Evolutionary conservation across 2,888 invertebrate species (phyloP).

Genomic region (Pristionchus arcanus): DNA sequence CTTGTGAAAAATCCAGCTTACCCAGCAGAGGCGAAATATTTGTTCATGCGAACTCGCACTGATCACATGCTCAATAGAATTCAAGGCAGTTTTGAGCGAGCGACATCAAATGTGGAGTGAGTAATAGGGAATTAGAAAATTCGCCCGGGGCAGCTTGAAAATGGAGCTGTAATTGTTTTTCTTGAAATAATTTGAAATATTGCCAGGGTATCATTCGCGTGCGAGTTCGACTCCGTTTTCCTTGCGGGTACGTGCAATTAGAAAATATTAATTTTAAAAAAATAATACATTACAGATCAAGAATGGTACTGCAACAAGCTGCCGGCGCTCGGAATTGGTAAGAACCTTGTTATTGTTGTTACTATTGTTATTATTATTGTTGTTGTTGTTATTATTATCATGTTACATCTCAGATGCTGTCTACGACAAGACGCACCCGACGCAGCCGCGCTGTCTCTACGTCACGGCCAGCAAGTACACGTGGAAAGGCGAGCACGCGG

Average conservation of each 20-base stretch:
- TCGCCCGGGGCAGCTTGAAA: too few species aligned
- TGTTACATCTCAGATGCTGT: too few species aligned
- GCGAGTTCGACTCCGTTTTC: not conserved
- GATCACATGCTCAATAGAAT: not conserved
- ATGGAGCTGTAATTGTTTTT: too few species aligned
- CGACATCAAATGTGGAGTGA: not conserved
- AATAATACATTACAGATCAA: not conserved
- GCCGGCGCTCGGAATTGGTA: not conserved
- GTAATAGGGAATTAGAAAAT: too few species aligned
- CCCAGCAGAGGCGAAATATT: not conserved
- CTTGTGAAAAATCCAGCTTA: not conserved
- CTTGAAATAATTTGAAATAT: too few species aligned
- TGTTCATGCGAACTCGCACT: not conserved
- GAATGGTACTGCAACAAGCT: not conserved
- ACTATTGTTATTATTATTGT: too few species aligned
- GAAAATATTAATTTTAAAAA: not conserved
- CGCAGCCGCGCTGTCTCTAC: slow-evolving; percentile 16
- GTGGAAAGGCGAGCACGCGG: not conserved
- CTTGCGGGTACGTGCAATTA: not conserved
- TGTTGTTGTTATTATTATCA: too few species aligned
- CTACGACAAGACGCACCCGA: not conserved
- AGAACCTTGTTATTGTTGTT: too few species aligned
- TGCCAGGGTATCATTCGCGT: not conserved
- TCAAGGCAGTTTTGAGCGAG: slow-evolving; percentile 3
- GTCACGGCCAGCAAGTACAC: not conserved